Evolutionary conservation across 2,888 invertebrate genomes (phyloP), one percentile per base, ranked within the genome.

Genomic region (Amorpha juglandis): DNA sequence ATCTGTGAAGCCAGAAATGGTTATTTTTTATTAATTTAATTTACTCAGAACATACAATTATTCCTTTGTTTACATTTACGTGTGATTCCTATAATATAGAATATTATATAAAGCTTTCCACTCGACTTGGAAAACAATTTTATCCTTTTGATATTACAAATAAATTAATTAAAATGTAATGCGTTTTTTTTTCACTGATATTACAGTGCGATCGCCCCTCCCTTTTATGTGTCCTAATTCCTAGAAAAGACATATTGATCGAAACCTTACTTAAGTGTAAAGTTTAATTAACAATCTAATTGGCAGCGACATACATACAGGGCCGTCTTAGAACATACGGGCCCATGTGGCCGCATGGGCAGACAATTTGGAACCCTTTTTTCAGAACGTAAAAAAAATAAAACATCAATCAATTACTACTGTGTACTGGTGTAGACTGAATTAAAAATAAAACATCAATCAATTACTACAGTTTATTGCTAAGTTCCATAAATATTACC

Each of bases 391-490:
- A n/a, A n/a, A n/a, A n/a, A n/a, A n/a, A n/a, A n/a, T n/a, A n/a
- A n/a, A n/a, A n/a, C n/a, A n/a, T n/a, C n/a, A n/a, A n/a, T n/a
- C n/a, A n/a, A n/a, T n/a, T n/a, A n/a, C n/a, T n/a, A n/a, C n/a
- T n/a, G n/a, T n/a, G n/a, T n/a, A n/a, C n/a, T n/a, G n/a, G n/a
- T n/a, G n/a, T n/a, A n/a, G 16, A 14, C 7, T 16, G 47, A 14
- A 58, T 12, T 33, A 16, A 58, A 50, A 38, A 58, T 70, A 63
- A 68, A 67, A 67, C 67, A 68, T n/a, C n/a, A 65, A 71, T 70
- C 73, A 72, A 71, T 69, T 62, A 75, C 71, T 75, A 78, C 70
- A 71, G 69, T 72, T 72, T 79, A 79, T 80, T 79, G 14, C 58
- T 70, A 74, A 74, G 73, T 14, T 27, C 75, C 68, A 75, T 72